Percentiles rank a stretch among this genome's conserved stretches.
Evolutionary conservation across 2,888 invertebrate genomes (phyloP).

Genomic region (Hirtodrosophila histrioides): DNA sequence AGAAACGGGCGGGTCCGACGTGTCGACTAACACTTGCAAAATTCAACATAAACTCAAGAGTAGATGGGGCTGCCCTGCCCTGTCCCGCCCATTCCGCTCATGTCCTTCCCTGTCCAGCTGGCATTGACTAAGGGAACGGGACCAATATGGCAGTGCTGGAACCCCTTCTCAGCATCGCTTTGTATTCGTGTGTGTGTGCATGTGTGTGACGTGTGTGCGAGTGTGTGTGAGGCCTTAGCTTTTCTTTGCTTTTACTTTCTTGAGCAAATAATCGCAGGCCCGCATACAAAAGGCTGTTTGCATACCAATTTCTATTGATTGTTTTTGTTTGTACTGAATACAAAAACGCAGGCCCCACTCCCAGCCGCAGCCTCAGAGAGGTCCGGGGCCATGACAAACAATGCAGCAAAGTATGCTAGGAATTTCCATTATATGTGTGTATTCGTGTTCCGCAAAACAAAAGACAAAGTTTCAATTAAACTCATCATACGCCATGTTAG

Average conservation of each 20-base stretch:
- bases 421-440: constrained; percentile 60
- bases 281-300: constrained; percentile 66
- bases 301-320: constrained; percentile 76
- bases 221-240: constrained; percentile 22
- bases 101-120: neutral
- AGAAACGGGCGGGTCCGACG: constrained; percentile 3
- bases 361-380: neutral
- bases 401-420: constrained; percentile 60
- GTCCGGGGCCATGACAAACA: constrained; percentile 29
- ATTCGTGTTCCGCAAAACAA: constrained; percentile 39
- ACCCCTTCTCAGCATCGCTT: constrained; percentile 9
- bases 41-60: constrained; percentile 19
- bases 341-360: constrained; percentile 7
- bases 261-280: constrained; percentile 59
- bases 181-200: neutral
- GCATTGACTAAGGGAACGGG: constrained; percentile 14
- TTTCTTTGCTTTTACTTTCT: constrained; percentile 67
- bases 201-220: neutral
- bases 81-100: too few relatives aligned
- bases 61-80: constrained; percentile 3
- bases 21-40: constrained; percentile 27
- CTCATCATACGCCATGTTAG: constrained; percentile 20
- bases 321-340: constrained; percentile 63
- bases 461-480: constrained; percentile 55
- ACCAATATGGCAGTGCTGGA: constrained; percentile 3